These are phyloP conservation scores for Ectemnius lituratus DNA, from an alignment of 2,888 invertebrate genomes.

Conservation along the genomic window DNA sequence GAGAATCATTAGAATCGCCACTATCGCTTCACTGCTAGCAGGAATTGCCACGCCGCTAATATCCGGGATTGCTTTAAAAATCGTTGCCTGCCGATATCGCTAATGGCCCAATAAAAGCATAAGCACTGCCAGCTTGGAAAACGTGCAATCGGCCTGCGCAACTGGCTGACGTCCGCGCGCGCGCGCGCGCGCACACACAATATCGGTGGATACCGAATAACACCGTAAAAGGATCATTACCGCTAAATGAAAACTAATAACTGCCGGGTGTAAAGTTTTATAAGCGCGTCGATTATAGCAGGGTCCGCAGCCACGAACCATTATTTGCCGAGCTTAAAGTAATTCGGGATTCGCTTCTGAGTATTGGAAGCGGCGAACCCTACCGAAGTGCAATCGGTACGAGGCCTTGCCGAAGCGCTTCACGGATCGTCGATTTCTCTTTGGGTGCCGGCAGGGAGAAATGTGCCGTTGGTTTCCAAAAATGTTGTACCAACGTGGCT, in stretches of 20 bases:
- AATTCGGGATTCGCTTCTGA: slow-evolving; percentile 18
- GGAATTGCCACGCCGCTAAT: slow-evolving; percentile 11
- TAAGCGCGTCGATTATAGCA: slow-evolving; percentile 6
- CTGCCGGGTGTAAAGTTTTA: slow-evolving; percentile 25
- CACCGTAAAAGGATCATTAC: slow-evolving; percentile 34
- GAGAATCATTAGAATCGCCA: slow-evolving; percentile 19
- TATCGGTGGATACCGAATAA: slow-evolving; percentile 6
- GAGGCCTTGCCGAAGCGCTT: background rate
- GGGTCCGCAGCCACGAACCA: background rate
- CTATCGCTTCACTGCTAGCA: background rate
- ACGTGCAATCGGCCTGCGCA: background rate
- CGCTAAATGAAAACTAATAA: slow-evolving; percentile 34
- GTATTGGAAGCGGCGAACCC: slow-evolving; percentile 23
- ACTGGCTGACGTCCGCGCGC: background rate
- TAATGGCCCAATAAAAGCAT: background rate
- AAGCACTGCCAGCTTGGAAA: slow-evolving; percentile 6
- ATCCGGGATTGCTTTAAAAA: slow-evolving; percentile 15
- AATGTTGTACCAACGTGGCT: background rate
- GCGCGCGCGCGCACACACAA: background rate
- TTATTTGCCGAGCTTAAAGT: slow-evolving; percentile 4
- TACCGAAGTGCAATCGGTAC: background rate
- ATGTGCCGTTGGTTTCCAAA: background rate
- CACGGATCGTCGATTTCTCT: background rate
- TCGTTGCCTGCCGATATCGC: slow-evolving; percentile 1
- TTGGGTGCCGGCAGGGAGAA: background rate